Evolutionary conservation across 1,140 invertebrate genomes (phyloP).

Genomic region (Hestina assimilis): DNA sequence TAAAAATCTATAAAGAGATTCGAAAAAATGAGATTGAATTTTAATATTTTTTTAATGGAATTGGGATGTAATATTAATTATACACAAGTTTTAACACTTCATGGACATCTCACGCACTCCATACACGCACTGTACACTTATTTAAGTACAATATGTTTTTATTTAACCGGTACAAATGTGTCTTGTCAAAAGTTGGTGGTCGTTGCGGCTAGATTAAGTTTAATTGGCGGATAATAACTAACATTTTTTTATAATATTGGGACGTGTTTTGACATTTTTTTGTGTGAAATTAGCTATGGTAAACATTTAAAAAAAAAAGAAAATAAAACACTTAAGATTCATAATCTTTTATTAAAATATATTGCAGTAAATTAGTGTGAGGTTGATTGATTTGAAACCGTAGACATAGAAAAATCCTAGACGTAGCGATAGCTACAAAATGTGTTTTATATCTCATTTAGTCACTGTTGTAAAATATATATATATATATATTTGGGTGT

Average conservation of each 20-base stretch:
- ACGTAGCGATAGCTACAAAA: too few relatives aligned
- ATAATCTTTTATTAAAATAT: not conserved
- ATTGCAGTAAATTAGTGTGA: too few relatives aligned
- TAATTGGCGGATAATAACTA: not conserved
- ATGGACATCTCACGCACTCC: slow-evolving; percentile 39
- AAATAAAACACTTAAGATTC: not conserved
- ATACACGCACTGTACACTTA: slow-evolving; percentile 39
- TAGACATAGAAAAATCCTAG: too few relatives aligned
- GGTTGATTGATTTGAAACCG: too few relatives aligned
- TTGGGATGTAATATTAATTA: too few relatives aligned
- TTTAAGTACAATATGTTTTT: slow-evolving; percentile 28
- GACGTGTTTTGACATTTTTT: not conserved
- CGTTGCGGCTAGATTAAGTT: not conserved
- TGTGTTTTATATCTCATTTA: too few relatives aligned
- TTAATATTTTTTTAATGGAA: too few relatives aligned
- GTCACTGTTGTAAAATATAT: too few relatives aligned
- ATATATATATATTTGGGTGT: too few relatives aligned
- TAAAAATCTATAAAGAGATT: too few relatives aligned
- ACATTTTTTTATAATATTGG: not conserved
- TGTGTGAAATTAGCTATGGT: slow-evolving; percentile 2
- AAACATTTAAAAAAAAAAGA: not conserved
- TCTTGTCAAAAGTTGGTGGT: too few relatives aligned
- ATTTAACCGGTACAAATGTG: slow-evolving; percentile 3
- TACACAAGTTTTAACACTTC: slow-evolving; percentile 12
- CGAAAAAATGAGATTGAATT: too few relatives aligned